phyloP scores from a whole-genome alignment of 2,113 vertebrate genomes.

The Ornithorhynchus anatinus region DNA sequence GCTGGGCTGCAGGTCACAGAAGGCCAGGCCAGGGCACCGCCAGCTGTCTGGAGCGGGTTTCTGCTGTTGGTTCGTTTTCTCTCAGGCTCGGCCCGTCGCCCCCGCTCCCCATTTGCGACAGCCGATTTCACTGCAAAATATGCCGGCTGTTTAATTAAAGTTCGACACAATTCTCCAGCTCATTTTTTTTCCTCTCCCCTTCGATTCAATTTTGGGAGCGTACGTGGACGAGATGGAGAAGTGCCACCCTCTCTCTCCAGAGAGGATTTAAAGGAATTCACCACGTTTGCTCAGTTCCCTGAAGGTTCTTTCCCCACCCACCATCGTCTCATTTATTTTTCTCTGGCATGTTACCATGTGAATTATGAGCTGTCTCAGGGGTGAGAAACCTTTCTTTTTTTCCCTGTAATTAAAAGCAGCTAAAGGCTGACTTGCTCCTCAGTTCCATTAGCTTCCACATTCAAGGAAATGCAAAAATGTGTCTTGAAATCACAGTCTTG shows the following conservation, averaged over 20 bases:
- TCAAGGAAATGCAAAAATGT: no score
- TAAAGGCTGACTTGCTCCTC: neutral
- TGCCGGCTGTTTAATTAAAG: neutral
- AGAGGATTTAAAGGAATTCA: slow-evolving; percentile 3
- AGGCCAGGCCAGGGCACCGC: no score
- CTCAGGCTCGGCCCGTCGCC: no score
- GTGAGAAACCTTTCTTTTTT: neutral
- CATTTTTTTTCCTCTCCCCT: neutral
- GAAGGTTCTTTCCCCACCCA: no score
- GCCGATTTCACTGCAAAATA: neutral
- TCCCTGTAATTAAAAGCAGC: neutral
- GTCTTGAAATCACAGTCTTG: no score
- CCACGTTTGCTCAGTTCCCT: neutral
- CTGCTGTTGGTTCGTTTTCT: no score
- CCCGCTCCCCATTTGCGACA: no score
- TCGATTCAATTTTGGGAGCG: neutral
- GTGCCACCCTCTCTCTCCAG: neutral
- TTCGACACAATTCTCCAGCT: neutral
- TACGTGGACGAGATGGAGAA: neutral
- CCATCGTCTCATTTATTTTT: neutral
- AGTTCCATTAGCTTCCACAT: neutral
- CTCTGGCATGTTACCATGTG: neutral
- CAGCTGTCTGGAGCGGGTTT: neutral
- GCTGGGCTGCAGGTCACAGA: no score
- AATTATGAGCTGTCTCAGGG: neutral